Evolutionary conservation across 37 sponge, comb jelly and placozoan genomes (phyloP).

Genomic region (Theonella swinhoei): DNA sequence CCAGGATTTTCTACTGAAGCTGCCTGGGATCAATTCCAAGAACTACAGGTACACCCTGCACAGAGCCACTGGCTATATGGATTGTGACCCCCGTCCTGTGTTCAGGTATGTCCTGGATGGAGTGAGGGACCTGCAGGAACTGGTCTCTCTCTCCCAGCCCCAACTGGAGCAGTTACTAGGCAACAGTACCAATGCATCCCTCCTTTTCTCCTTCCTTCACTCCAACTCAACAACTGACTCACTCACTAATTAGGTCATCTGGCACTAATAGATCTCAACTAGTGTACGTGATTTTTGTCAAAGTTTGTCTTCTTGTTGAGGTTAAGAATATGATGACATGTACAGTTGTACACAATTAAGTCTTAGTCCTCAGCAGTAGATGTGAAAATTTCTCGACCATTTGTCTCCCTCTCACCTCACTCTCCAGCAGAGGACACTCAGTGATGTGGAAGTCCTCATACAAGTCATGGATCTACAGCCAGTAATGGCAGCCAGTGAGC

Average conservation of each 20-base stretch:
- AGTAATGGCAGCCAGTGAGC: background rate
- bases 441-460: slow-evolving; percentile 98
- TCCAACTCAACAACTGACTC: too few species aligned
- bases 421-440: slow-evolving; percentile 87
- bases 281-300: too few species aligned
- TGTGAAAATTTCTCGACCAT: slow-evolving; percentile 76
- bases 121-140: slow-evolving; percentile 67
- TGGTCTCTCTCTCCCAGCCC: slow-evolving; percentile 40
- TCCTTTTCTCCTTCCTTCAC: slow-evolving; percentile 76
- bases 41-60: slow-evolving; percentile 73
- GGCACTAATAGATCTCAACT: too few species aligned
- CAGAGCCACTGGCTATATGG: background rate
- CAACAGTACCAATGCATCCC: slow-evolving; percentile 61
- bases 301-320: too few species aligned
- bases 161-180: slow-evolving; percentile 65
- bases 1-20: slow-evolving; percentile 81
- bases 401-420: slow-evolving; percentile 90
- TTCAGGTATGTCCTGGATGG: slow-evolving; percentile 71
- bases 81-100: too few species aligned
- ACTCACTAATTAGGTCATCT: too few species aligned
- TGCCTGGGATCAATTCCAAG: slow-evolving; percentile 89
- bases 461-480: slow-evolving; percentile 82
- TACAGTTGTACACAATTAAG: too few species aligned
- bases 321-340: too few species aligned
- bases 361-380: slow-evolving; percentile 24